Conservation (phyloP, 2,888 invertebrate species). For the Acanthosepion pharaonis region DNA sequence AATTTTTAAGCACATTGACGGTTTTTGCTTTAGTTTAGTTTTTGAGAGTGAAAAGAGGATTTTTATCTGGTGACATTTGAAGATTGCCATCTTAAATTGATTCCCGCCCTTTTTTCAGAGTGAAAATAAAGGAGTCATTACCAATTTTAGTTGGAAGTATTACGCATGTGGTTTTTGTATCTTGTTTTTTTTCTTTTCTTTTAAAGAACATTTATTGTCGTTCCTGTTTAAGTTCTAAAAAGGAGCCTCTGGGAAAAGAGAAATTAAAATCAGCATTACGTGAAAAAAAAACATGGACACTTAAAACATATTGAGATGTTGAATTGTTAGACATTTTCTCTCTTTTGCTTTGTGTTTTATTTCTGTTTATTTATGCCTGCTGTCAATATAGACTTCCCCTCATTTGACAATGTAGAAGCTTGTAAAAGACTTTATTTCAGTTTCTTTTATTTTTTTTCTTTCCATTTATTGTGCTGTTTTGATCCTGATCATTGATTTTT, state of each 20-base stretch:
- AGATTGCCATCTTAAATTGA: neutral
- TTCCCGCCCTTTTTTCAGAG: neutral
- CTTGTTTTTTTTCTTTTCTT: neutral
- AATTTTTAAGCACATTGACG: no score
- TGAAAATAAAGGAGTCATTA: conserved; percentile 13
- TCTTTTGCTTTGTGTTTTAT: neutral
- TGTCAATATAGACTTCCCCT: neutral
- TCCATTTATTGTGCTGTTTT: no score
- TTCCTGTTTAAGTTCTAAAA: neutral
- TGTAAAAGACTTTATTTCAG: no score
- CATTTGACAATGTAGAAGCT: neutral
- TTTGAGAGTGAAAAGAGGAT: neutral
- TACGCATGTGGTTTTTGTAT: neutral
- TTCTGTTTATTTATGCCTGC: no score
- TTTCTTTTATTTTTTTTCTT: no score
- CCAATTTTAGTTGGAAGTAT: neutral
- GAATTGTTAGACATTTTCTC: neutral
- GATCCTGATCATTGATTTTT: no score
- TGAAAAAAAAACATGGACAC: neutral
- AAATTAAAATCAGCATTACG: neutral
- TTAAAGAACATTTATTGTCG: neutral
- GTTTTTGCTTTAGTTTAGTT: no score
- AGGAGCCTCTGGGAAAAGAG: neutral
- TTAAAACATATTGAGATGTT: neutral
- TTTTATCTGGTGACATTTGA: neutral